A percentile compares a stretch with the other conserved stretches of the same genome.
Conservation (phyloP, 2,888 invertebrate genomes). For the Drosophila formosana region DNA sequence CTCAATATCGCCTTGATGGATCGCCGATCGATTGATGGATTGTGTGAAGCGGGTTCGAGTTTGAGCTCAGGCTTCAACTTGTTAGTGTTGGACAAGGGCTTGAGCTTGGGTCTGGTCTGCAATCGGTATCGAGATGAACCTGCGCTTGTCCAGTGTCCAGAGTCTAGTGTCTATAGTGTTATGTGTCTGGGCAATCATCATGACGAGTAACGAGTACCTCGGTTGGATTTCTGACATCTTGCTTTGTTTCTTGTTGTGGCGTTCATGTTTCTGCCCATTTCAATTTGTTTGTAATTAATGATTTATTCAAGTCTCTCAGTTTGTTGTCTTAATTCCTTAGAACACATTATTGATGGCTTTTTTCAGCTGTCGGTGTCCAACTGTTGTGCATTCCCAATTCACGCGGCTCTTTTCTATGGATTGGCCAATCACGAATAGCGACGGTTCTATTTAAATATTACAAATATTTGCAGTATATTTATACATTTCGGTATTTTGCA, state of each 20-base stretch:
- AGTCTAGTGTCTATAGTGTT: too few relatives aligned
- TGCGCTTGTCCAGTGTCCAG: constrained; percentile 35
- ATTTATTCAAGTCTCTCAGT: constrained; percentile 64
- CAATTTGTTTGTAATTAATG: constrained; percentile 74
- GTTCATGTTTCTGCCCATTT: constrained; percentile 49
- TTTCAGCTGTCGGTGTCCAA: constrained; percentile 30
- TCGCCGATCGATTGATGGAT: constrained; percentile 77
- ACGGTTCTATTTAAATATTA: constrained; percentile 2
- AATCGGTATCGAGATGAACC: constrained; percentile 8
- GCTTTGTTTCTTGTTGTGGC: constrained; percentile 56
- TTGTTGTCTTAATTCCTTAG: constrained; percentile 73
- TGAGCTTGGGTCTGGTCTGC: not conserved
- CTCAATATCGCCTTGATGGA: constrained; percentile 75
- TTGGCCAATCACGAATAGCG: constrained; percentile 22
- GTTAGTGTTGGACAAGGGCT: not conserved
- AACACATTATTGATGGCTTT: constrained; percentile 69
- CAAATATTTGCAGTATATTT: not conserved
- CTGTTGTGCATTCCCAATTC: constrained; percentile 26
- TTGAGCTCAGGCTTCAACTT: not conserved
- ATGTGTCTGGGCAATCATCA: constrained; percentile 46
- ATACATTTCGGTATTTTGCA: not conserved
- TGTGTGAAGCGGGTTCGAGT: constrained; percentile 63
- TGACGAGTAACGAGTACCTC: constrained; percentile 48
- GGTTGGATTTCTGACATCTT: constrained; percentile 78
- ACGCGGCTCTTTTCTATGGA: not conserved